A percentile compares a stretch with the other conserved stretches of the same genome.
Evolutionary conservation across 2,888 invertebrate genomes (phyloP).

Genomic region (Fabriciana adippe): DNA sequence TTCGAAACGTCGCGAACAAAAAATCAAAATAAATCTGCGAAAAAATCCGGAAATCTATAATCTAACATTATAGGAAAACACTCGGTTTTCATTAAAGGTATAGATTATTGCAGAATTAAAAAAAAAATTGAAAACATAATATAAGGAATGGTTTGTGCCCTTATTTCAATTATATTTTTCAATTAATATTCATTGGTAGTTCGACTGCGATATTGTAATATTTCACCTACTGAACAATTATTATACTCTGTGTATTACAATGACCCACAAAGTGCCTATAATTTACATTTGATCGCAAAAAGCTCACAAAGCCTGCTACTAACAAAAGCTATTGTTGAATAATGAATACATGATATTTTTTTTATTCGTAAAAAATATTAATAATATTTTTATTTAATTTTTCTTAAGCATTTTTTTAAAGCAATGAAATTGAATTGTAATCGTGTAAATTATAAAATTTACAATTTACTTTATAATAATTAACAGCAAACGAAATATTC

Average conservation of each 20-base stretch:
- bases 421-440: not conserved
- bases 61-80: no score
- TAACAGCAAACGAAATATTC: no score
- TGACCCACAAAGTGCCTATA: constrained; percentile 26
- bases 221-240: constrained; percentile 8
- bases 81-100: no score
- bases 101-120: no score
- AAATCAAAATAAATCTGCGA: no score
- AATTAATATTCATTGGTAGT: not conserved
- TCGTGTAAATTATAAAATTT: no score
- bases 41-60: no score
- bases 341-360: constrained; percentile 13
- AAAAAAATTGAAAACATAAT: no score
- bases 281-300: constrained; percentile 24
- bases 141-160: no score
- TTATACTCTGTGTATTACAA: constrained; percentile 13
- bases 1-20: no score
- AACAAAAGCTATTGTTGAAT: constrained; percentile 17
- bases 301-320: constrained; percentile 13
- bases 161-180: no score
- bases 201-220: not conserved
- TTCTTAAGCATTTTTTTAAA: not conserved
- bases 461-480: no score
- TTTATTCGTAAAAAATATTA: not conserved
- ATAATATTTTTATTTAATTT: constrained; percentile 4